Evolutionary conservation across 2,888 invertebrate species (phyloP).

Genomic region (Euplagia quadripunctaria): DNA sequence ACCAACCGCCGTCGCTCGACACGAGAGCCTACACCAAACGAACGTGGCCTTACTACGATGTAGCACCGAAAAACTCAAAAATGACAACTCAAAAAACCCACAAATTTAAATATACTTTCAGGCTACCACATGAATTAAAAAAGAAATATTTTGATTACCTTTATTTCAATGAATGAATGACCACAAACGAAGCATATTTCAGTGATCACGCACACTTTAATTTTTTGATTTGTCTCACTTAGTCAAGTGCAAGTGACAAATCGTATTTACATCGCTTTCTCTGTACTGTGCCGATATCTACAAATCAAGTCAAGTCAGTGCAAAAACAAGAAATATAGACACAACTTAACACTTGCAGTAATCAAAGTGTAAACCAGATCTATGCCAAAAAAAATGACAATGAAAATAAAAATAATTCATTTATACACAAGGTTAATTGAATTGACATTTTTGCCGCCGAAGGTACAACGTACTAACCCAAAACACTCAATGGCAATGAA

Average conservation of each 20-base stretch:
- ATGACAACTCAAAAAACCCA: slow-evolving; percentile 38
- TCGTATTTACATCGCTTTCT: background rate
- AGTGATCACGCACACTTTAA: background rate
- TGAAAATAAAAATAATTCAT: background rate
- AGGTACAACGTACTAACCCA: slow-evolving; percentile 59
- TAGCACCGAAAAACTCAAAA: slow-evolving; percentile 49
- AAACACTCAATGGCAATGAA: slow-evolving; percentile 76
- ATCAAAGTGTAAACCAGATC: background rate
- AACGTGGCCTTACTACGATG: slow-evolving; percentile 66
- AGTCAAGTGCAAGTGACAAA: background rate
- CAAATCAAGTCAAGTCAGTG: background rate
- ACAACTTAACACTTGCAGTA: background rate
- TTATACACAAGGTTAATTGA: slow-evolving; percentile 10
- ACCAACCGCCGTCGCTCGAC: slow-evolving; percentile 82
- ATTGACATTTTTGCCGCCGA: slow-evolving; percentile 49
- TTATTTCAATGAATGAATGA: too few relatives aligned
- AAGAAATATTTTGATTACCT: too few relatives aligned
- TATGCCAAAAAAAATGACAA: background rate
- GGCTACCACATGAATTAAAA: too few relatives aligned
- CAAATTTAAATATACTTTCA: background rate
- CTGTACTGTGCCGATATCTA: background rate
- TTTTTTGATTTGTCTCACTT: background rate
- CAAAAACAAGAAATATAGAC: background rate
- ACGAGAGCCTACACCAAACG: slow-evolving; percentile 77
- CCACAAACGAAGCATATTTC: background rate